Base-by-base conservation (phyloP, 2,888 invertebrate genomes). In the Nudaria mundana region DNA sequence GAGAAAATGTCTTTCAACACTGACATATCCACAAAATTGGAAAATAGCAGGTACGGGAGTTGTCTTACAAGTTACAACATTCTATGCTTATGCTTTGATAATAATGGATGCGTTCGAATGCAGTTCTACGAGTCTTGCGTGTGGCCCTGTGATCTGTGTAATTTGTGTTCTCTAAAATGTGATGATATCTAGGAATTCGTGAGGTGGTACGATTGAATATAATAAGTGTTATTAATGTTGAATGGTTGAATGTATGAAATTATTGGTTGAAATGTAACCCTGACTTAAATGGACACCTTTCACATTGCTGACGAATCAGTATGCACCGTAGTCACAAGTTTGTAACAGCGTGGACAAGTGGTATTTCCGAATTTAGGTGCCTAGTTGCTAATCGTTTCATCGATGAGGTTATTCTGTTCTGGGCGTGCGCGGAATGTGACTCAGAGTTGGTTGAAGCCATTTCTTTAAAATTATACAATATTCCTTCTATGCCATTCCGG, bases 1-100 rank as follows among this genome's bases (percentile, higher is more conserved):
- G 56, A 76, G 82, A 85, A 83, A 71, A 87, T 87, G 87, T 78
- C 87, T 79, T 87, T 85, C 81, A 85, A 87, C 75, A 86, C 84
- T 48, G 87, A 88, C 52, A 80, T 88, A 61, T 87, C 88, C 36
- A 76, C 78, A 34, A 88, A 81, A 66, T 74, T 90, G 86, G 89
- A 90, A 71, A 89, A 81, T 67, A 89, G 89, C 89, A 90, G 89
- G 89, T 90, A 85, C 61, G 78, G 53, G 70, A 65, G 64, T 66
- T 51, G 30, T 46, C 60, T 76, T 67, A 52, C 54, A 42, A n/a
- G n/a, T 20, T 20, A 20, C n/a, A n/a, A 3, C 20, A 20, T 20
- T 7, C 20, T 20, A 20, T 5, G 20, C 6, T 5, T 20, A 3
- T n/a, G n/a, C n/a, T 57, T 45, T 43, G 44, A 39, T 52, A 52